Evolutionary conservation across 2,113 vertebrate genomes (phyloP), one percentile per base, ranked within the genome.

Genomic region (Morone saxatilis): DNA sequence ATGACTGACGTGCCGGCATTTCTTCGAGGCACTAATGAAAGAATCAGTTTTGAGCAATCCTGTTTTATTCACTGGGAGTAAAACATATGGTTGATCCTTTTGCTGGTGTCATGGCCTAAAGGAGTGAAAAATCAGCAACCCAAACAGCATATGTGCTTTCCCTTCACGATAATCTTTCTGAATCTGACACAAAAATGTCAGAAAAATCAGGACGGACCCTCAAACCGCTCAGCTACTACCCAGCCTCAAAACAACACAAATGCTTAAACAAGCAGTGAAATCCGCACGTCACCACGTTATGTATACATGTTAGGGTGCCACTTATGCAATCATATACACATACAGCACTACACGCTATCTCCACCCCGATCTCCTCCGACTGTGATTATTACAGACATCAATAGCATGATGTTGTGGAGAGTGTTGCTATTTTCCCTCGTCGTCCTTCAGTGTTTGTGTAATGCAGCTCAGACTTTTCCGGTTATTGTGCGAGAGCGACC

Each of bases 381-480:
- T 84, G 89, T 53, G 71, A 87, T 88, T 70, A 92, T 85, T 68
- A 48, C 73, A 78, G 51, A 83, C 77, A 89, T 89, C 87, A 85
- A 74, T 54, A 77, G 80, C 62, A 41, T 8, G 6, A 76, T 85
- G 77, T 83, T 90, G 79, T 90, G 83, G 84, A 92, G 81, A 93
- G 89, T 83, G 92, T 90, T 93, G 91, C 91, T 84, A 89, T 93
- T 94, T 92, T 91, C 71, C 68, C 57, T 84, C 45, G 31, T 76
- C 71, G 45, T 81, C 86, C 88, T 74, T 50, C 77, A 69, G 45
- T 85, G 91, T 94, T 91, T 92, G 89, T 93, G 89, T 94, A 91
- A 91, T 70, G 79, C 80, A 90, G 92, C 85, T 93, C 80, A 63
- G 93, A 91, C 93, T 91, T 91, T 95, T 96, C 95, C 95, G 94